Conservation (phyloP, 1,140 invertebrate species). For the Euwallacea fornicatus region DNA sequence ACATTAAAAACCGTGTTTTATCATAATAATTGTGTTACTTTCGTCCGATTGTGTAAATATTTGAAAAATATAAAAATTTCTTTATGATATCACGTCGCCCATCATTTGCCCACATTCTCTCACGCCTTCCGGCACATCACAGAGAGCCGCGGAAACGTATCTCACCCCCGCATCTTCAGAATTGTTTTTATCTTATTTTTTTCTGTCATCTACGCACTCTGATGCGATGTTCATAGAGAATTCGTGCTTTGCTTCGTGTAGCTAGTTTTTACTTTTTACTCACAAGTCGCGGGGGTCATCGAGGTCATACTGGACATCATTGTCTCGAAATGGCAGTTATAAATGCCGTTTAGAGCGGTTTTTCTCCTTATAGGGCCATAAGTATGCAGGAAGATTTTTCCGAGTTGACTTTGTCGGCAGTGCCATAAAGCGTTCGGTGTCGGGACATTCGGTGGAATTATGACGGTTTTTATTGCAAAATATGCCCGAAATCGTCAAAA, state of each 20-base stretch:
- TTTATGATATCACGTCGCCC: constrained; percentile 15
- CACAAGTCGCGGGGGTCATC: constrained; percentile 7
- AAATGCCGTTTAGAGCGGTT: constrained; percentile 19
- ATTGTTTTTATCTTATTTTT: constrained; percentile 28
- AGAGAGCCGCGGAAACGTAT: constrained; percentile 42
- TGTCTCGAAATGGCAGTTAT: constrained; percentile 26
- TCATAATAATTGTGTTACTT: too few species aligned
- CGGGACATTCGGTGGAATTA: constrained; percentile 1
- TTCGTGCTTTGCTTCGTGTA: constrained; percentile 24
- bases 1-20: too few species aligned
- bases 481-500: neutral
- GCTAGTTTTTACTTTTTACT: constrained; percentile 23
- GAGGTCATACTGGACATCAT: constrained; percentile 28
- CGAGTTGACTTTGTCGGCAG: constrained; percentile 22
- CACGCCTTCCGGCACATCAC: constrained; percentile 42
- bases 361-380: constrained; percentile 33
- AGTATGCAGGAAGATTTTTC: constrained; percentile 33
- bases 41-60: too few species aligned
- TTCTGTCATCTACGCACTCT: constrained; percentile 38
- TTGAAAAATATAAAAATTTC: too few species aligned
- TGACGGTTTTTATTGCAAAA: neutral
- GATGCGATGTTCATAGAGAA: constrained; percentile 35
- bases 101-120: constrained; percentile 47
- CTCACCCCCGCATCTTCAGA: constrained; percentile 42
- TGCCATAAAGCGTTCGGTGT: constrained; percentile 8